Evolutionary conservation across 2,113 vertebrate genomes (phyloP).

Genomic region (Brachirus orientalis): DNA sequence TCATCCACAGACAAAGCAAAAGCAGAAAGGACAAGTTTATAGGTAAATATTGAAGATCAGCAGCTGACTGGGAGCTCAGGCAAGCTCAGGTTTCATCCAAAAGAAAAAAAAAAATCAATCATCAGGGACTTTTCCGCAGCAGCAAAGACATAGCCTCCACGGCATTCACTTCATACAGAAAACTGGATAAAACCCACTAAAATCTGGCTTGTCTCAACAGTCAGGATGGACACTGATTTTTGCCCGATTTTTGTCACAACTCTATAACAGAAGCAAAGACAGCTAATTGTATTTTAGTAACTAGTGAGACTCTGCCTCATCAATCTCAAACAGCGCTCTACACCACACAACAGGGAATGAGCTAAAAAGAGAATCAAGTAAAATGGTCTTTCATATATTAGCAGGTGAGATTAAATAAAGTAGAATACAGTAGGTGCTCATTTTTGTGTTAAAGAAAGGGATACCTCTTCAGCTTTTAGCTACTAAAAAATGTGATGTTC

Average conservation of each 20-base stretch:
- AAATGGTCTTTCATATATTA: too few relatives aligned
- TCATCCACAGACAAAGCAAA: slow-evolving; percentile 55
- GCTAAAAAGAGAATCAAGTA: too few relatives aligned
- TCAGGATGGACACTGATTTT: not conserved
- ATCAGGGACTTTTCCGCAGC: slow-evolving; percentile 32
- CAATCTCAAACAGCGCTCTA: not conserved
- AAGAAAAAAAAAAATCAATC: slow-evolving; percentile 45
- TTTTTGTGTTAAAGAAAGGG: too few relatives aligned
- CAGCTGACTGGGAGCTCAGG: slow-evolving; percentile 56
- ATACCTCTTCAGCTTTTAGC: too few relatives aligned
- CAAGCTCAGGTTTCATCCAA: slow-evolving; percentile 53
- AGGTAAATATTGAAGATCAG: slow-evolving; percentile 72
- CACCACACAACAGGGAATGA: too few relatives aligned
- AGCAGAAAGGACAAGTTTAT: slow-evolving; percentile 68
- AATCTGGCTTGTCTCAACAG: not conserved
- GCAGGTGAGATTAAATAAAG: too few relatives aligned
- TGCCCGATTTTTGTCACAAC: not conserved
- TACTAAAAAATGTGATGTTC: slow-evolving; percentile 10
- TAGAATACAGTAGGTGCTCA: too few relatives aligned
- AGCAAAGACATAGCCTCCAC: slow-evolving; percentile 16
- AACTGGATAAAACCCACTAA: not conserved
- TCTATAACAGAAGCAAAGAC: not conserved
- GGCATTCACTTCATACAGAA: too few relatives aligned
- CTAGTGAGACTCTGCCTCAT: not conserved
- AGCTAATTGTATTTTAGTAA: not conserved